Percentiles rank a stretch among this genome's conserved stretches.
Evolutionary conservation across 2,888 invertebrate genomes (phyloP).

Genomic region (Brachynemurus nebulosus): DNA sequence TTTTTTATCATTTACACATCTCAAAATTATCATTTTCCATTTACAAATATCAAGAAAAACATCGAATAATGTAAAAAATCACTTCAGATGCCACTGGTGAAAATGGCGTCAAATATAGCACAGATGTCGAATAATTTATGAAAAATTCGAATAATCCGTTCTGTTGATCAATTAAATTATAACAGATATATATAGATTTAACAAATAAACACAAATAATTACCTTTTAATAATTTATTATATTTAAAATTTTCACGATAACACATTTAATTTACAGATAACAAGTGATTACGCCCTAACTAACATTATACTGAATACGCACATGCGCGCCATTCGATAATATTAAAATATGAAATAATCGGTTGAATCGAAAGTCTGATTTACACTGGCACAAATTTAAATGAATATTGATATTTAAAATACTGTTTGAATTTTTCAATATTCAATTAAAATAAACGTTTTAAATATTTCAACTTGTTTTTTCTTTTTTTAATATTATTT

Average conservation of each 20-base stretch:
- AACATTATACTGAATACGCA: constrained; percentile 6
- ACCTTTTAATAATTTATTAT: constrained; percentile 5
- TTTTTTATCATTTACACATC: neutral
- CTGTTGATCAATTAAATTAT: no score
- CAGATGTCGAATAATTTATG: constrained; percentile 6
- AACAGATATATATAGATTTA: no score
- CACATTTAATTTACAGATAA: constrained; percentile 9
- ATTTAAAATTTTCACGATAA: constrained; percentile 5
- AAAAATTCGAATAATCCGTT: neutral
- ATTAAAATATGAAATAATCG: neutral
- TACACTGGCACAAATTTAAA: neutral
- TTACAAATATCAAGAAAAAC: neutral
- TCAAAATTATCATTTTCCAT: neutral
- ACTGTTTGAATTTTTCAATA: neutral
- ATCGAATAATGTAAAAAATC: neutral
- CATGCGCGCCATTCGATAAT: constrained; percentile 1
- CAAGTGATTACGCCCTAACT: constrained; percentile 9
- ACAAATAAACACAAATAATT: constrained; percentile 6
- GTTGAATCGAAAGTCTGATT: neutral
- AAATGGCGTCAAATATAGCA: constrained; percentile 8
- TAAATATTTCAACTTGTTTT: no score
- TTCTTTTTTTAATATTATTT: no score
- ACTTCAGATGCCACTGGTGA: constrained; percentile 3
- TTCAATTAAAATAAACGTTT: neutral
- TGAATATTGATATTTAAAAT: neutral